Conservation (phyloP, 2,888 invertebrate species). For the Parnassius orleans region DNA sequence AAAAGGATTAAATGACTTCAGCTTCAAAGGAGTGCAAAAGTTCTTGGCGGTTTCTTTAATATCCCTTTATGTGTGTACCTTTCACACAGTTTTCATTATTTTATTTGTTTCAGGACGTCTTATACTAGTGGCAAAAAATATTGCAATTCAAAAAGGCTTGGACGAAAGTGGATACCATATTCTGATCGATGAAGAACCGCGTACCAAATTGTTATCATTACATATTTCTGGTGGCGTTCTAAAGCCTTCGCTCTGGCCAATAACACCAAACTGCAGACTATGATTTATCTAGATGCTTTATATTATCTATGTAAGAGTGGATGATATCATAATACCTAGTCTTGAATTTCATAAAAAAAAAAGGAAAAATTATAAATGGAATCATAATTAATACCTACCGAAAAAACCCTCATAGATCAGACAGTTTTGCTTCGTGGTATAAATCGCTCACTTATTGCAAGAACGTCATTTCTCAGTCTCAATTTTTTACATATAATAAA, state of each 20-base stretch:
- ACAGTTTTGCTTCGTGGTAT: too few species aligned
- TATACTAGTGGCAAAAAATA: slow-evolving; percentile 87
- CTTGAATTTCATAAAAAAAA: too few species aligned
- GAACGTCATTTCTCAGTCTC: too few species aligned
- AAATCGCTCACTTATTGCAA: too few species aligned
- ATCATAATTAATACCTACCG: too few species aligned
- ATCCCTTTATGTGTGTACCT: neutral
- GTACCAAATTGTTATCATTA: slow-evolving; percentile 43
- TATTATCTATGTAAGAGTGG: too few species aligned
- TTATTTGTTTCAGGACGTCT: slow-evolving; percentile 83
- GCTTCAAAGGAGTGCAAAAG: slow-evolving; percentile 92
- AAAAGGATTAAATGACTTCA: slow-evolving; percentile 82
- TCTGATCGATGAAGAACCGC: slow-evolving; percentile 53
- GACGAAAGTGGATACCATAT: slow-evolving; percentile 55
- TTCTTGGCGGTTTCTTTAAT: slow-evolving; percentile 84
- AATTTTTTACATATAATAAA: too few species aligned
- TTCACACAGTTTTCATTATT: neutral
- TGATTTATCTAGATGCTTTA: slow-evolving; percentile 17
- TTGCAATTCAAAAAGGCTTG: slow-evolving; percentile 86
- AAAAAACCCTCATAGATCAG: too few species aligned
- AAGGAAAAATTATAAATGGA: too few species aligned
- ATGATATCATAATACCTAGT: too few species aligned
- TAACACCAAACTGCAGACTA: slow-evolving; percentile 51
- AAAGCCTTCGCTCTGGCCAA: slow-evolving; percentile 63
- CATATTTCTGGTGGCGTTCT: slow-evolving; percentile 59